Evolutionary conservation across 2,797 vertebrate species (phyloP), one percentile per base, ranked within the genome.

Genomic region (Ispidina picta): DNA sequence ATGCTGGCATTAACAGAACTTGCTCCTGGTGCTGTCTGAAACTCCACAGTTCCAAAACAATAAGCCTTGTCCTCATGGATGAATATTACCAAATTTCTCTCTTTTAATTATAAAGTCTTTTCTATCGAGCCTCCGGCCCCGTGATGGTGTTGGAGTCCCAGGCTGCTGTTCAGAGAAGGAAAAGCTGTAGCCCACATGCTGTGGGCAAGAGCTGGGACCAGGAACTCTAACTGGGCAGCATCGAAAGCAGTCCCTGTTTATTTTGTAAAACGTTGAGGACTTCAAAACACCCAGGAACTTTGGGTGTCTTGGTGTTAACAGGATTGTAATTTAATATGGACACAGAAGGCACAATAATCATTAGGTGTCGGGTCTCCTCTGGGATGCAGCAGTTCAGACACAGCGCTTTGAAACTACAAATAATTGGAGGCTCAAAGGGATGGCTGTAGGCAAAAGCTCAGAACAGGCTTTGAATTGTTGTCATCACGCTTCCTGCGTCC

Each of bases 401-500:
- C 21, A 46, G 65, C 49, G 43, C 51, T 94, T 91, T 91, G 81
- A 90, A 93, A 82, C 26, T 52, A 52, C 17, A 78, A 55, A 88
- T 76, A 52, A 54, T 88, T 80, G 69, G 72, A 79, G 31, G 46
- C 72, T 94, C 72, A 88, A 78, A 79, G 35, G 9, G 31, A 85
- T 72, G 73, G 63, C 51, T 72, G 35, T 48, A 88, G 83, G 72
- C 75, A 72, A 88, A 80, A 90, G 13, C 72, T 84, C 31, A 82
- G 60, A 76, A 84, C 15, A 59, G 43, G 60, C 59, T 88, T 83
- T 80, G 56, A 90, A 71, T 77, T 71, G 37, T 44, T 92, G 75
- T 85, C 88, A 69, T 75, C 5, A 0, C 2, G 0, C 14, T 81
- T 92, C 43, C 72, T 87, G 69, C 1, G 0, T 66, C 60, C 28